A percentile compares a stretch with the other conserved stretches of the same genome.
Conservation (phyloP, 2,888 invertebrate genomes). For the Halocaridina rubra region DNA sequence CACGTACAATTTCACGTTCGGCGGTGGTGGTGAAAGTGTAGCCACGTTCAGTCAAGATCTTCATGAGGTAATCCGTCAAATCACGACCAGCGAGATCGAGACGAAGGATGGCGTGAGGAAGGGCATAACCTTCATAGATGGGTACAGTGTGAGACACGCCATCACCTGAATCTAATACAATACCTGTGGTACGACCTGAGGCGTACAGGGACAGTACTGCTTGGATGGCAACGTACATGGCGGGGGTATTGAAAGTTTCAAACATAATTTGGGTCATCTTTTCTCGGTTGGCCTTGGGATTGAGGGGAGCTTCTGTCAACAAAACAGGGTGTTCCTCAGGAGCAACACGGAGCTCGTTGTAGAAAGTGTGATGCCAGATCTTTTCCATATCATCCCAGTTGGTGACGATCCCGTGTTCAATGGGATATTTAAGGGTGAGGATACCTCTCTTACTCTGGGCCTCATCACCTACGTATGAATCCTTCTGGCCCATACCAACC, state of each 20-base stretch:
- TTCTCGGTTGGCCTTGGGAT: slow-evolving; percentile 94
- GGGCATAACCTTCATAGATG: slow-evolving; percentile 67
- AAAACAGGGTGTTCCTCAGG: slow-evolving; percentile 93
- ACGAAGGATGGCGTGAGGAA: slow-evolving; percentile 72
- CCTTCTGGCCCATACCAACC: slow-evolving; percentile 76
- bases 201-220: slow-evolving; percentile 75
- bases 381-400: slow-evolving; percentile 99
- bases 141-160: slow-evolving; percentile 70
- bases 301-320: slow-evolving; percentile 91
- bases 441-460: slow-evolving; percentile 84
- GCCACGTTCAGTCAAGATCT: slow-evolving; percentile 82
- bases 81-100: slow-evolving; percentile 87
- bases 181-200: slow-evolving; percentile 69
- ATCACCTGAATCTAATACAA: slow-evolving; percentile 71
- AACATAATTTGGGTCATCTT: slow-evolving; percentile 80
- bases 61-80: slow-evolving; percentile 96
- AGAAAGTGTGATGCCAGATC: slow-evolving; percentile 99
- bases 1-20: slow-evolving; percentile 58
- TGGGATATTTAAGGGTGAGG: slow-evolving; percentile 74
- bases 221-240: slow-evolving; percentile 94
- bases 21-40: slow-evolving; percentile 61
- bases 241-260: slow-evolving; percentile 71
- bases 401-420: slow-evolving; percentile 96
- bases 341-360: slow-evolving; percentile 89
- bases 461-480: slow-evolving; percentile 95